These are phyloP conservation scores for Saccostrea cuccullata DNA, from an alignment of 1,140 invertebrate species.

Conservation along the genomic window DNA sequence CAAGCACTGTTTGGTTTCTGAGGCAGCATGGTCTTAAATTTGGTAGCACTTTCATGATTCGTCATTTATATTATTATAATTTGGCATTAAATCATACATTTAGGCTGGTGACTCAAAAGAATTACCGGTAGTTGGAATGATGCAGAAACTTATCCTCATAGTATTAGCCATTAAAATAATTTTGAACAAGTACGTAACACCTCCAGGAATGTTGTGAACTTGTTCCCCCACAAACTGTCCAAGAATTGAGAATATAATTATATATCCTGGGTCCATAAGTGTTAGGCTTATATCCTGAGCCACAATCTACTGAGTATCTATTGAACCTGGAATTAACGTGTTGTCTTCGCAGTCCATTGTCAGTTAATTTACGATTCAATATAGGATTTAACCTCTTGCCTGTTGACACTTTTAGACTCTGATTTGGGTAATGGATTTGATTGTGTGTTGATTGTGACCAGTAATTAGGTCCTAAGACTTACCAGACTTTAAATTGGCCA, in stretches of 20 bases:
- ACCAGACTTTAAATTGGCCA: background rate
- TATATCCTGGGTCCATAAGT: background rate
- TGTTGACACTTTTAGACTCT: background rate
- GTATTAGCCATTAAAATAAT: background rate
- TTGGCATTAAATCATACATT: too few species aligned
- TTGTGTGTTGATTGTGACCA: background rate
- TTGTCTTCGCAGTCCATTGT: background rate
- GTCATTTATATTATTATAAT: too few species aligned
- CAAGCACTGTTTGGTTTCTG: too few species aligned
- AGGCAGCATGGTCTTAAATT: too few species aligned
- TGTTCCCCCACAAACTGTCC: background rate
- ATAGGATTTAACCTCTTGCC: background rate
- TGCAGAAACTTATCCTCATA: background rate
- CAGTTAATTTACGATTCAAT: constrained; percentile 19
- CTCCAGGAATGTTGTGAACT: background rate
- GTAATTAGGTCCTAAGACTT: background rate
- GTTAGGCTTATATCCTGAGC: background rate
- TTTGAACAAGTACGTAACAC: too few species aligned
- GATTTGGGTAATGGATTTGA: background rate
- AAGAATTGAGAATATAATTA: background rate
- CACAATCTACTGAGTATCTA: background rate
- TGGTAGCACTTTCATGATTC: too few species aligned
- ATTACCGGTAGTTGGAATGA: background rate
- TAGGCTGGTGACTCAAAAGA: too few species aligned
- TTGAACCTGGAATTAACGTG: background rate